These are phyloP conservation scores for Rhinolophus sinicus DNA, from an alignment of 2,113 vertebrate species.

Conservation along the genomic window DNA sequence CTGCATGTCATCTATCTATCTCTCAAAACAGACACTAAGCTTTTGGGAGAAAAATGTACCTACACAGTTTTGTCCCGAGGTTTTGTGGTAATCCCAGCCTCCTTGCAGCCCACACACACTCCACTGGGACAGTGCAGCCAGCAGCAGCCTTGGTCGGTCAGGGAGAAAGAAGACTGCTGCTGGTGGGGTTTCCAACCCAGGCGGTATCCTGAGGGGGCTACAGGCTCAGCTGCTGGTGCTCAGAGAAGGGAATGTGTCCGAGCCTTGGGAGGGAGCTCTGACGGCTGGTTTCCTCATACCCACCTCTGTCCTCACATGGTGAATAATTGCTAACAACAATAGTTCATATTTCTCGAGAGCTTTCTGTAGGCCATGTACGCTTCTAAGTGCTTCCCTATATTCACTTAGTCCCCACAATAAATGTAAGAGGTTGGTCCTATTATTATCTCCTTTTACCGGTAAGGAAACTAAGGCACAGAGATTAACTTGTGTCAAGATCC, in stretches of 20 bases:
- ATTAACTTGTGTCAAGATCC: neutral
- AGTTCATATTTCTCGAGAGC: no score
- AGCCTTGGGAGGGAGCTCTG: neutral
- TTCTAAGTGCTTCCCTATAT: neutral
- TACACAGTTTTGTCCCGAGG: neutral
- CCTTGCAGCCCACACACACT: neutral
- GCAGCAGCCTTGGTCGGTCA: neutral
- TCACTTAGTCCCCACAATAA: neutral
- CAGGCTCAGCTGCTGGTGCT: fast-evolving
- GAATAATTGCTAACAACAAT: neutral
- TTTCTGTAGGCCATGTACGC: no score
- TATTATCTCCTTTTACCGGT: neutral
- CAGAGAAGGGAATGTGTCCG: neutral
- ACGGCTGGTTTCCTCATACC: neutral
- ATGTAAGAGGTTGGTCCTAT: neutral
- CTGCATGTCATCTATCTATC: neutral
- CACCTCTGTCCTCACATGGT: neutral
- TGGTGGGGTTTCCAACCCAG: neutral
- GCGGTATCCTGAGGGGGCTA: neutral
- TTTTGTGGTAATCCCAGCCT: neutral
- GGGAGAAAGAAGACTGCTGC: neutral
- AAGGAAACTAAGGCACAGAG: neutral
- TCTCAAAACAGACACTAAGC: neutral
- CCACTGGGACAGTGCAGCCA: neutral
- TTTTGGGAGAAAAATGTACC: neutral